phyloP scores from a whole-genome alignment of 2,113 vertebrate genomes.

The Epinephelus cyanopodus region DNA sequence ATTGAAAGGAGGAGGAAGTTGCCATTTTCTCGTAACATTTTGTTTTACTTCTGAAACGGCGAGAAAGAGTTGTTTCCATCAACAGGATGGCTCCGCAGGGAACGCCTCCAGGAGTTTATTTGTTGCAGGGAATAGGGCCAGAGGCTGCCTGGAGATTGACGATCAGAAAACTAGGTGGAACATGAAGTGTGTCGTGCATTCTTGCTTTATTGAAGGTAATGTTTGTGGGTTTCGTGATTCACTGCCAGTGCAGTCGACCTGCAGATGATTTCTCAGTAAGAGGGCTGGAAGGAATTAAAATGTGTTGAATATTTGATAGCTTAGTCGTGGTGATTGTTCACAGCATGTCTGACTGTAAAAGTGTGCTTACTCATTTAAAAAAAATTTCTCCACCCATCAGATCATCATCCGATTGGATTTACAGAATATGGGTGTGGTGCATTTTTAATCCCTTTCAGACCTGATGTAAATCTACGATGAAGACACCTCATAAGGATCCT shows the following conservation, averaged over 20 bases:
- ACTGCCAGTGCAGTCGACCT: neutral
- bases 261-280: neutral
- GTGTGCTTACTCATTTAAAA: neutral
- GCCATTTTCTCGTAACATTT: neutral
- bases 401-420: neutral
- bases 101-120: slow-evolving; percentile 8
- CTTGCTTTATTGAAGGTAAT: neutral
- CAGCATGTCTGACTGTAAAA: neutral
- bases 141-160: neutral
- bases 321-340: neutral
- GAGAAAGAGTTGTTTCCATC: neutral
- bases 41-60: neutral
- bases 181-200: neutral
- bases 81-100: neutral
- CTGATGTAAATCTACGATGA: neutral
- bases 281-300: neutral
- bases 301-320: neutral
- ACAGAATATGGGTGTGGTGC: slow-evolving; percentile 26
- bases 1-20: neutral
- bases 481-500: neutral
- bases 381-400: neutral
- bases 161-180: slow-evolving; percentile 5
- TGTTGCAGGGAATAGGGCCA: neutral
- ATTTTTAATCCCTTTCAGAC: neutral
- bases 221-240: neutral